Base-by-base conservation (phyloP, 2,888 invertebrate species). In the Yponomeuta cagnagella region DNA sequence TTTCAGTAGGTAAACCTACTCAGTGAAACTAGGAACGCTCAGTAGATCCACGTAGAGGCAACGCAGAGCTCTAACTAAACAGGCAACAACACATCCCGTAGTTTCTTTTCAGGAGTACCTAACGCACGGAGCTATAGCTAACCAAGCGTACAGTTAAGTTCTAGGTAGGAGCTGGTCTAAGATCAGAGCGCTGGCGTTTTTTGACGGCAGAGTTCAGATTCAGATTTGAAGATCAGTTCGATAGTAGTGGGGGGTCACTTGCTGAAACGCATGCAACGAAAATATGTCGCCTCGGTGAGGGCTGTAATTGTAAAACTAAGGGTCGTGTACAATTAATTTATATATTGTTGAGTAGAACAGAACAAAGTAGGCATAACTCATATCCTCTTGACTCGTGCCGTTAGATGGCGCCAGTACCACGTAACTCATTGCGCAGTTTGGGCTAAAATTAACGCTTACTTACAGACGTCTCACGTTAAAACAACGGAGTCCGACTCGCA, bases 21-120 rank as follows among this genome's bases (percentile, higher is more conserved):
- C 52, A 58, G 52, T 12, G 1, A 15, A 58, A 58, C 52, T 0
- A 10, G 15, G 5, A 58, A 58, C 12, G 15, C 52, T 58, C 12
- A 15, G 52, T 15, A 58, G 52, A 12, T 58, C 12, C 52, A 12
- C 52, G 12, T 58, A 58, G 15, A 15, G 15, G 52, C 52, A 5
- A 58, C 52, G 15, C 52, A 15, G 15, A 12, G 15, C 52, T 58
- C 52, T 58, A 58, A 58, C 86, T 88, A 88, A 90, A 90, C 91
- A 90, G 89, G 89, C 89, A 87, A 83, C 85, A 91, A 90, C 90
- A 89, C 89, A 90, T 89, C 83, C 87, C 86, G 79, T 86, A 90
- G 89, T 90, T 90, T 87, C 88, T 85, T 85, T 85, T 87, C 87
- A 87, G 87, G 89, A 88, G 89, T 86, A 90, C 87, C 90, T 88